phyloP scores from a whole-genome alignment of 2,888 invertebrate genomes.

The Morinoia aosen region DNA sequence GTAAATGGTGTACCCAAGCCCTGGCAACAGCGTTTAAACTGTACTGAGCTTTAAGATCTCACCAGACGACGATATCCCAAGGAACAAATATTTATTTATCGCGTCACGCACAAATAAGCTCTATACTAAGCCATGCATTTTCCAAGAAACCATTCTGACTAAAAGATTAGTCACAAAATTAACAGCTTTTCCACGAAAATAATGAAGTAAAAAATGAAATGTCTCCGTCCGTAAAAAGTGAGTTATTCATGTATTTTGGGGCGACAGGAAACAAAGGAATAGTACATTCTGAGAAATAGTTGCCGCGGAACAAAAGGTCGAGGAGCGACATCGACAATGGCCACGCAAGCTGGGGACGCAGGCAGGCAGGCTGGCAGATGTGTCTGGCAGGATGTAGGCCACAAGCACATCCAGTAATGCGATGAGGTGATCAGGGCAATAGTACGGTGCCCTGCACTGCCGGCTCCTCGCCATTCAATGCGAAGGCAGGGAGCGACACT shows the following conservation, averaged over 20 bases:
- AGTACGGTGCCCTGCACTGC: not conserved
- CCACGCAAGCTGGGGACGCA: not conserved
- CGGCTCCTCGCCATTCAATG: not conserved
- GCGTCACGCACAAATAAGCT: not conserved
- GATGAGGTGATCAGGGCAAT: not conserved
- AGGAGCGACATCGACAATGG: not conserved
- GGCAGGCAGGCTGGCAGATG: not conserved
- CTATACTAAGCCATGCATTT: not conserved
- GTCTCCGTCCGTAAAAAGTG: not conserved
- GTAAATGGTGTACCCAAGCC: no score
- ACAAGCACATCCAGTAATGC: not conserved
- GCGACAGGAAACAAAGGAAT: not conserved
- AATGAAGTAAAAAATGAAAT: not conserved
- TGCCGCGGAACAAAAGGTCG: not conserved
- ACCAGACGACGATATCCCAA: not conserved
- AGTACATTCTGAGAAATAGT: not conserved
- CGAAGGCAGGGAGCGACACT: not conserved
- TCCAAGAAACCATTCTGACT: not conserved
- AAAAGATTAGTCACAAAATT: not conserved
- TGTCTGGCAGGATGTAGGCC: not conserved
- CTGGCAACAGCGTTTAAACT: not conserved
- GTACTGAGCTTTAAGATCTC: not conserved
- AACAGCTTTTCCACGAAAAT: not conserved
- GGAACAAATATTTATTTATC: not conserved
- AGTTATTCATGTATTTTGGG: not conserved